Evolutionary conservation across 2,113 vertebrate genomes (phyloP), one percentile per base, ranked within the genome.

Genomic region (Dinomys branickii): DNA sequence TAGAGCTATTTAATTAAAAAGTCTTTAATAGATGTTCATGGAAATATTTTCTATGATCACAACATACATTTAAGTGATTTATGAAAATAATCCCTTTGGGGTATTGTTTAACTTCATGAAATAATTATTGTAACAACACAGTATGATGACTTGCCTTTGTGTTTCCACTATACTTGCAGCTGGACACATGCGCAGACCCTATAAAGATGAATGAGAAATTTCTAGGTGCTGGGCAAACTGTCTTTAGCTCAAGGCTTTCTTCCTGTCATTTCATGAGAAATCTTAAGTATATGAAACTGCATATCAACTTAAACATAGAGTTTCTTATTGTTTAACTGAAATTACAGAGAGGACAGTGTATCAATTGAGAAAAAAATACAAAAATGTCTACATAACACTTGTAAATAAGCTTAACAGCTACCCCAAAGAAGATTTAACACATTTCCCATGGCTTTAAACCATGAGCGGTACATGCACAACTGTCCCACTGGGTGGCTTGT

Each of bases 361-460:
- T 94, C 95, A 86, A 93, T 87, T 89, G 73, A 95, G 58, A 24
- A 52, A 88, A 91, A 88, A 88, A 91, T 17, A 93, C 50, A 90
- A 94, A 89, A 28, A 19, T 75, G 84, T 81, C 61, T 63, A 71
- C 35, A 41, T n/a, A 92, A 90, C 94, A 44, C 47, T 94, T 92
- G 80, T 90, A 94, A 93, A 95, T 90, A 94, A 97, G 96, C 84
- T 85, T 93, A 95, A 85, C 35, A 90, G 89, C 80, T 94, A 87
- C 41, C 50, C 65, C 83, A 93, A 97, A 88, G 84, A 65, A 92
- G 73, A 97, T 94, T 94, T 93, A 97, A 96, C 20, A 24, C 11
- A 22, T 44, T 75, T 44, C 5, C 71, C 71, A 44, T 28, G 71
- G 71, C 41, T 73, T 75, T 26, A 75, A 75, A 75, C 41, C 11